These are phyloP conservation scores for Zaprionus lachaisei DNA, from an alignment of 1,140 invertebrate genomes.

Conservation along the genomic window DNA sequence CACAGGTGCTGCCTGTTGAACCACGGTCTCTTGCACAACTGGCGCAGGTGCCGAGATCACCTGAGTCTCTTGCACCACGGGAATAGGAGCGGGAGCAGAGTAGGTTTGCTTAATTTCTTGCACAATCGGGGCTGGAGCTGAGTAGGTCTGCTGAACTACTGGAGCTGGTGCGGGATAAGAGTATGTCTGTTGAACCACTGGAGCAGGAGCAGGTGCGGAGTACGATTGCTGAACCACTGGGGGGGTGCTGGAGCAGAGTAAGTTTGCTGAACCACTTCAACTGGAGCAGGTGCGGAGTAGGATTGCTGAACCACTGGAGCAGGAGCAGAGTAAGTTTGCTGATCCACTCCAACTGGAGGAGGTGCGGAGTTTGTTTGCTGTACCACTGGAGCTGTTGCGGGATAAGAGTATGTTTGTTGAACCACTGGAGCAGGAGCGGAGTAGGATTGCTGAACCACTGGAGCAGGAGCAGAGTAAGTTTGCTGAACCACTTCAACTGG, in stretches of 20 bases:
- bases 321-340: constrained; percentile 31
- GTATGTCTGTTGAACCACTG: constrained; percentile 24
- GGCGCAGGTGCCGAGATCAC: constrained; percentile 22
- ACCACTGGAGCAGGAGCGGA: constrained; percentile 2
- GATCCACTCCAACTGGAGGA: neutral
- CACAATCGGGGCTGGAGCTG: constrained; percentile 30
- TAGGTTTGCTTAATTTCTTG: constrained; percentile 32
- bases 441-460: constrained; percentile 19
- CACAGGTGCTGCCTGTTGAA: constrained; percentile 29
- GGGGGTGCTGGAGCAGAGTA: constrained; percentile 34
- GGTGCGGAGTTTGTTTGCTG: constrained; percentile 9
- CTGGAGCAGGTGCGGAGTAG: constrained; percentile 35
- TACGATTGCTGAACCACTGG: constrained; percentile 36
- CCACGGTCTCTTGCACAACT: constrained; percentile 33
- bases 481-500: constrained; percentile 41
- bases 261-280: constrained; percentile 35
- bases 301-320: constrained; percentile 39
- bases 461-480: constrained; percentile 12
- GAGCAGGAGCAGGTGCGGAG: constrained; percentile 40
- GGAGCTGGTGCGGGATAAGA: constrained; percentile 35
- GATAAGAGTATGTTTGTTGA: neutral
- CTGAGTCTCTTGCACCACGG: constrained; percentile 35
- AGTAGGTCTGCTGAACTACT: constrained; percentile 32
- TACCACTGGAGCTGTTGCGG: constrained; percentile 26
- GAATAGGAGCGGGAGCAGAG: constrained; percentile 29